Percentiles rank a stretch among this genome's conserved stretches.
Evolutionary conservation across 2,888 invertebrate genomes (phyloP).

Genomic region (Pediacus dermestoides): DNA sequence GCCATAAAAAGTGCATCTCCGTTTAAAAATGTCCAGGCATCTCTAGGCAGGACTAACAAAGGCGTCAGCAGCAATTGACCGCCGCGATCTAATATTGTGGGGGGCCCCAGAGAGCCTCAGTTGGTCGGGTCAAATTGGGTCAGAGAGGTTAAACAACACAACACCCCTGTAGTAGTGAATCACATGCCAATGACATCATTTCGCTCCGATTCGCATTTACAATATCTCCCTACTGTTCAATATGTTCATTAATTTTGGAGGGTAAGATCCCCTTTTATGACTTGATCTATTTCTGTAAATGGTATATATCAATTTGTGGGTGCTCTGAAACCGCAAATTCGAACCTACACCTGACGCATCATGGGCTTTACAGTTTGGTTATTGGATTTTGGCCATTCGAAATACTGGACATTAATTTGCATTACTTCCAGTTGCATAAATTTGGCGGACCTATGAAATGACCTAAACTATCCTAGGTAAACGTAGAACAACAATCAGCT

Average conservation of each 20-base stretch:
- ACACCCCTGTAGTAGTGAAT: slow-evolving; percentile 21
- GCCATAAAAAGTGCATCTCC: slow-evolving; percentile 6
- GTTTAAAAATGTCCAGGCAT: neutral
- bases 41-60: slow-evolving; percentile 1
- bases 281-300: slow-evolving; percentile 6
- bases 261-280: neutral
- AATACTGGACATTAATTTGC: too few relatives aligned
- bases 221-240: slow-evolving; percentile 4
- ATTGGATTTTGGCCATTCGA: too few relatives aligned
- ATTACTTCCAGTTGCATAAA: too few relatives aligned
- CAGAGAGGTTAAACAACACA: slow-evolving; percentile 22
- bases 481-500: too few relatives aligned
- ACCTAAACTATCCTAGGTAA: too few relatives aligned
- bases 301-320: too few relatives aligned
- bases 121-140: slow-evolving; percentile 14
- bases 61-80: slow-evolving; percentile 7
- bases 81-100: slow-evolving; percentile 3
- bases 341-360: too few relatives aligned
- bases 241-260: slow-evolving; percentile 7
- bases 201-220: slow-evolving; percentile 4
- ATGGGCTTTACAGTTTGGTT: too few relatives aligned
- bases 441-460: too few relatives aligned
- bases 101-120: slow-evolving; percentile 7
- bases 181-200: slow-evolving; percentile 20
- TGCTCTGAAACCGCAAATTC: too few relatives aligned